Evolutionary conservation across 2,888 invertebrate genomes (phyloP).

Genomic region (Fragum sueziense): DNA sequence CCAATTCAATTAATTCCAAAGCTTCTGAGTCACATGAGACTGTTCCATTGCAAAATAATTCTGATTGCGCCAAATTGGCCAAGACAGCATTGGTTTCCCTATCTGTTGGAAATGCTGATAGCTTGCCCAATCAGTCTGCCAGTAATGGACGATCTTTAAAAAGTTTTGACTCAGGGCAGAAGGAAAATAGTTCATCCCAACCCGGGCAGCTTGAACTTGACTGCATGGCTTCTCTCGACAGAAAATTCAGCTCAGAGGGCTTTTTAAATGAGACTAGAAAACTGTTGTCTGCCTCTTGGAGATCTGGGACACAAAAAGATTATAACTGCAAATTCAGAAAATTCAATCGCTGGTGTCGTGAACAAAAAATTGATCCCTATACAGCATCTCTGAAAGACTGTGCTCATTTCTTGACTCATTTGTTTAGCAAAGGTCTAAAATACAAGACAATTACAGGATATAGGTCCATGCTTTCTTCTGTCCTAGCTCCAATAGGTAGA

Average conservation of each 20-base stretch:
- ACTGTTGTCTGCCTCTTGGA: constrained; percentile 48
- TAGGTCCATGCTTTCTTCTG: constrained; percentile 32
- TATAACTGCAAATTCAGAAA: constrained; percentile 41
- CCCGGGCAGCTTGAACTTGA: constrained; percentile 35
- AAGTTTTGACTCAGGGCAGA: constrained; percentile 37
- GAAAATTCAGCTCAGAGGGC: constrained; percentile 36
- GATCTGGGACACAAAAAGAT: constrained; percentile 49
- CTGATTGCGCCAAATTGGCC: constrained; percentile 58
- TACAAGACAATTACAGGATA: constrained; percentile 29
- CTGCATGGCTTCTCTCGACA: constrained; percentile 56
- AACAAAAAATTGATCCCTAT: constrained; percentile 47
- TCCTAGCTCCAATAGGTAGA: constrained; percentile 15
- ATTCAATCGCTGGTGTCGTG: constrained; percentile 57
- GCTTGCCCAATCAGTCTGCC: constrained; percentile 25
- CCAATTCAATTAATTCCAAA: constrained; percentile 28
- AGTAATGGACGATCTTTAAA: constrained; percentile 34
- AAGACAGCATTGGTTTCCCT: constrained; percentile 36
- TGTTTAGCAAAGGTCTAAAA: constrained; percentile 21
- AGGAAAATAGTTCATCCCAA: constrained; percentile 48
- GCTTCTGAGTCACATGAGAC: constrained; percentile 33
- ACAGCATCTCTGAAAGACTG: constrained; percentile 39
- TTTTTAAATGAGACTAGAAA: constrained; percentile 50
- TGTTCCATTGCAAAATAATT: constrained; percentile 46
- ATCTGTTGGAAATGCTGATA: constrained; percentile 26
- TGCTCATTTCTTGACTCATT: constrained; percentile 33